phyloP scores from a whole-genome alignment of 2,797 vertebrate species.

The Streptopelia turtur region DNA sequence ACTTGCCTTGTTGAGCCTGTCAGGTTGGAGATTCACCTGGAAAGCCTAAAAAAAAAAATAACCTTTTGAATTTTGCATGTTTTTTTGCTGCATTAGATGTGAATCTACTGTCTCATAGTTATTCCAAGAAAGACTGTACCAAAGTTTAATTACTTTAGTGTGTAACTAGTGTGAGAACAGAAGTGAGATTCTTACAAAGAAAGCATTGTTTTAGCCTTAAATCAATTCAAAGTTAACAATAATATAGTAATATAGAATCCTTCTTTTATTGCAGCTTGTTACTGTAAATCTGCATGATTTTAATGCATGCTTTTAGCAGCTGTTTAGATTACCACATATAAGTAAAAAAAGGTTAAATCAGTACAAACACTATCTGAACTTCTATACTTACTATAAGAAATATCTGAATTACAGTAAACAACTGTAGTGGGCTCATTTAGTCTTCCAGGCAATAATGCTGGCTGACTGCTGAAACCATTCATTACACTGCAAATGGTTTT shows the following conservation, averaged over 20 bases:
- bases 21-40: background rate
- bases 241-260: background rate
- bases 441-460: background rate
- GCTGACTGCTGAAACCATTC: constrained; percentile 13
- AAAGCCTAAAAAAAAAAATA: background rate
- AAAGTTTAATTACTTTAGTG: background rate
- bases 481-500: background rate
- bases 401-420: background rate
- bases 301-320: background rate
- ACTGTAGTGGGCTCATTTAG: background rate
- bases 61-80: background rate
- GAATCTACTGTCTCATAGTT: background rate
- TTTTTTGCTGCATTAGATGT: background rate
- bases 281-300: background rate
- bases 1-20: background rate
- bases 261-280: background rate
- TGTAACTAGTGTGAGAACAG: background rate
- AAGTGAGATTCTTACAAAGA: background rate
- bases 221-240: background rate
- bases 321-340: background rate
- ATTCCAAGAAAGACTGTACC: background rate
- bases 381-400: background rate
- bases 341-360: background rate
- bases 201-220: background rate
- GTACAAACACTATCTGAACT: background rate